These are phyloP conservation scores for Oreochromis niloticus DNA, from an alignment of 2,113 vertebrate species.

Conservation along the genomic window DNA sequence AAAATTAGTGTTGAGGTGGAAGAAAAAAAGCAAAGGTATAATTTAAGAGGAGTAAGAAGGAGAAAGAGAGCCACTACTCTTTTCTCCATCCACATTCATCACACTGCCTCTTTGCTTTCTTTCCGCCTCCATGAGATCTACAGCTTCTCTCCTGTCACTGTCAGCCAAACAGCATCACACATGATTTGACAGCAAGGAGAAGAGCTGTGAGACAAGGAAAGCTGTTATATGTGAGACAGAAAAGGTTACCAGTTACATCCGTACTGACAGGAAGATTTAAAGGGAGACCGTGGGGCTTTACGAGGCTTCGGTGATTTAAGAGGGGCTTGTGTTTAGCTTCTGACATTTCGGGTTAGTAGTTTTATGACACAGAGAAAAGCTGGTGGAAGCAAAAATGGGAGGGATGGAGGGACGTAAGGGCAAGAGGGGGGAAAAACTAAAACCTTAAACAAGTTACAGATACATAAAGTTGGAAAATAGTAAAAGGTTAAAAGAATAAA, in stretches of 20 bases:
- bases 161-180: slow-evolving; percentile 37
- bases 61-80: background rate
- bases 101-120: slow-evolving; percentile 16
- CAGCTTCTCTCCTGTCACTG: background rate
- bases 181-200: background rate
- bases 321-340: background rate
- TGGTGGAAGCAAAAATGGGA: background rate
- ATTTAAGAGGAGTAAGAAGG: background rate
- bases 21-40: background rate
- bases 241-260: slow-evolving; percentile 8
- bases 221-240: background rate
- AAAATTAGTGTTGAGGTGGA: background rate
- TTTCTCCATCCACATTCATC: slow-evolving; percentile 9
- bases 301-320: background rate
- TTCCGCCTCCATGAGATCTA: background rate
- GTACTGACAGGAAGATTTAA: slow-evolving; percentile 29
- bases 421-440: fast-evolving
- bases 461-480: background rate
- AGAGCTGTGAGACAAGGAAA: background rate
- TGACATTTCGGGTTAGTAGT: slow-evolving; percentile 13
- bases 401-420: background rate
- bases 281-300: background rate
- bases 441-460: background rate
- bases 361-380: slow-evolving; percentile 21
- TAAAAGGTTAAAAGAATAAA: background rate